Base-by-base conservation (phyloP, 2,888 invertebrate species). In the Philereme transversata region DNA sequence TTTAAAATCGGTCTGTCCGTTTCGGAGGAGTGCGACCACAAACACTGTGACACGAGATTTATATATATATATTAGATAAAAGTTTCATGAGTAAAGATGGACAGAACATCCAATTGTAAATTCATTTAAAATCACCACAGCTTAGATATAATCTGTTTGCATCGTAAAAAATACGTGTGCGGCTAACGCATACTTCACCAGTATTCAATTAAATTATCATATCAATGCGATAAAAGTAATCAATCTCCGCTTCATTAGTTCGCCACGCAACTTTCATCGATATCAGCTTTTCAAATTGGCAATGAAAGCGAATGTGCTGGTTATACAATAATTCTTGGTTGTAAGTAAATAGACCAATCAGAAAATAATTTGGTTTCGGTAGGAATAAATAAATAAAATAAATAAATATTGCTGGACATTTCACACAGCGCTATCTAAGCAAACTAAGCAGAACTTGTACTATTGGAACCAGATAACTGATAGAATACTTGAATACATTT, bases 151-250 rank as follows among this genome's bases (percentile, higher is more conserved):
- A 43, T 10, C 4, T 10, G 43, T 5, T 43, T 41, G n/a, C n/a
- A n/a, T n/a, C n/a, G 9, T 43, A 9, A n/a, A n/a, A 43, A n/a
- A 4, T 43, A 43, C 10, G n/a, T 41, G 4, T 44, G 38, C 38
- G 40, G 11, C 45, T 34, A 46, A 51, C 10, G 51, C 57, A 46
- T 51, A 47, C 51, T 58, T 52, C 52, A 58, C 48, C n/a, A 52
- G 51, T 53, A n/a, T n/a, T n/a, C n/a, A n/a, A 61, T 62, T 51
- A 44, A 46, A 70, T 71, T 62, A 66, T 45, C 67, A 67, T 72
- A 75, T 71, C 71, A 66, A 70, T 70, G 38, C 47, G 68, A 72
- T 76, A 74, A 72, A 68, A 60, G 56, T 66, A 76, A 74, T 78
- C 71, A 74, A 71, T 73, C 69, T 59, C 52, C 57, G 57, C 53